Percentiles rank a stretch among this genome's conserved stretches.
Evolutionary conservation across 1,140 invertebrate genomes (phyloP).

Genomic region (Drosophila lacertosa): DNA sequence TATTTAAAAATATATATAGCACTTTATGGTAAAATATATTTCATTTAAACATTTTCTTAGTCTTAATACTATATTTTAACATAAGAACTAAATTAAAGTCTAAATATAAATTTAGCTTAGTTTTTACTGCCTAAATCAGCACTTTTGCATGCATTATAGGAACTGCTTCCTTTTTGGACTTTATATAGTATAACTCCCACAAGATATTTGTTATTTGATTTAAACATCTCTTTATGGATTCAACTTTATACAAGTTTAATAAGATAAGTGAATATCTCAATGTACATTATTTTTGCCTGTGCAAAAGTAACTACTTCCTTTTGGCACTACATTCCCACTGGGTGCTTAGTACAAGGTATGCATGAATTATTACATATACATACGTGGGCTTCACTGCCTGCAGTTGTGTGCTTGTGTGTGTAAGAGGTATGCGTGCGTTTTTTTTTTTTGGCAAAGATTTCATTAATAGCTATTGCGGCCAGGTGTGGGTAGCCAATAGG

Average conservation of each 20-base stretch:
- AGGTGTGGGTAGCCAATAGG: conserved; percentile 15
- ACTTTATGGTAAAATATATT: background rate
- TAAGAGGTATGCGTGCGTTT: conserved; percentile 54
- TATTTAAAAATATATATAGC: background rate
- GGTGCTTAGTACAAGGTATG: background rate
- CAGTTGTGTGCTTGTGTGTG: background rate
- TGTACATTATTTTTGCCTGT: background rate
- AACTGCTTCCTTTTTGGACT: background rate
- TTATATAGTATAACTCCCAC: no score
- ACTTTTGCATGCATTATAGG: background rate
- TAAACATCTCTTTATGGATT: no score
- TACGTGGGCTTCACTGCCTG: conserved; percentile 1
- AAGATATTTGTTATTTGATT: no score
- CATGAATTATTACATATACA: background rate
- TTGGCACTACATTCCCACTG: conserved; percentile 8
- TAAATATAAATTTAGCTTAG: no score
- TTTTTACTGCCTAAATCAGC: background rate
- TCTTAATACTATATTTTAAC: no score
- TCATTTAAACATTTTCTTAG: background rate
- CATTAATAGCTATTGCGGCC: conserved; percentile 70
- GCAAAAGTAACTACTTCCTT: background rate
- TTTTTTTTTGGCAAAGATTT: conserved; percentile 75
- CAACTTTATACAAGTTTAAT: no score
- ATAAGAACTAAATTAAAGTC: no score
- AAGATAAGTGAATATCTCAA: no score